Base-by-base conservation (phyloP, 64 coral and sea anemone species). In the Stylophora pistillata region DNA sequence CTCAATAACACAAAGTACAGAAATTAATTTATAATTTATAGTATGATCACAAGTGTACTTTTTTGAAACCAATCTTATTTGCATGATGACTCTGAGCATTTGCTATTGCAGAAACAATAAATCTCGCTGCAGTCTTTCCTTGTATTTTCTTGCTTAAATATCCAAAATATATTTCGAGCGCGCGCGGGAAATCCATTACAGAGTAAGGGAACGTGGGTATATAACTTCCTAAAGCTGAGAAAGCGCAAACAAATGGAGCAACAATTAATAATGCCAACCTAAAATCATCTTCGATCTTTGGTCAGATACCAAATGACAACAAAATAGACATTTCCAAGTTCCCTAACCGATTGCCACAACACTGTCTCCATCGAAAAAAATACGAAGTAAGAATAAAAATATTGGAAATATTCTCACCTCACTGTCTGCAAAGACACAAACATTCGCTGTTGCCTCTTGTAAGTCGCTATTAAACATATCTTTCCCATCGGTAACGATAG, bases 401-500 rank as follows among this genome's bases (percentile, higher is more conserved):
- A 88, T 58, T 68, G 41, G 32, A 71, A 55, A 2, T 76, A 76
- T 18, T 56, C 58, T 59, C 57, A 99, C 97, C 93, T 95, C 77
- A 11, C 85, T 72, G 81, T 99, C 93, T 29, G 93, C 97, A 88
- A 99, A 99, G 21, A 93, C 90, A 87, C 90, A 93, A 5, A 99
- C 70, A 61, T 99, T 99, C 6, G 78, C 78, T 28, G 93, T 93
- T 12, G 87, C 64, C 56, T 99, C 87, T 58, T 99, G 77, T 6
- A 83, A 77, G 54, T 92, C 81, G 31, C 95, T 93, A 28, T 66
- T 58, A 59, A 78, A 95, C 26, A 88, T 58, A 63, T 99, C 93
- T n/a, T 89, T 95, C 13, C 93, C 94, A 77, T 99, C 97, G 68
- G 97, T 99, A 21, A 99, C 5, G 60, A 99, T 99, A 27, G 78